Evolutionary conservation across 2,888 invertebrate genomes (phyloP), one percentile per base, ranked within the genome.

Genomic region (Arctia plantaginis): DNA sequence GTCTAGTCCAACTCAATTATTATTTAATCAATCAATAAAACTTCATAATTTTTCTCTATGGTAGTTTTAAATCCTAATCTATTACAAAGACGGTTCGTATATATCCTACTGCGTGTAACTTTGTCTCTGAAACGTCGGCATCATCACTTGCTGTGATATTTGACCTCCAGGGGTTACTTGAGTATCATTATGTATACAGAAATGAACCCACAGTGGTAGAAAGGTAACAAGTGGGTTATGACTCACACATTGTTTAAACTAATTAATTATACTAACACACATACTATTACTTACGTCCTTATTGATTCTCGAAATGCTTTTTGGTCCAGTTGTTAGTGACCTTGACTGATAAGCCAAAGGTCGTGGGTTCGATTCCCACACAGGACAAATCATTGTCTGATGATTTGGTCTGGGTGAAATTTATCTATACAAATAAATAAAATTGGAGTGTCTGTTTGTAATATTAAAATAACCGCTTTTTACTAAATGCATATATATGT

Each of bases 101-200:
- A 62, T 65, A 6, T 68, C 66, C 66, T 70, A 65, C 80, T 83
- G 75, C 30, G 15, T 0, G 8, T 23, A 6, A 47, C 76, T 69
- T 39, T 80, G 76, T 8, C 74, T 18, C 23, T 51, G 1, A 39
- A 6, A 39, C 33, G 71, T 74, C 83, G 84, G 84, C 18, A 85
- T 86, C 85, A 83, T 82, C 84, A 82, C 79, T 79, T 77, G 81
- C 69, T 77, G 78, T 86, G 88, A 88, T 87, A 88, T 85, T 73
- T 80, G 87, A 88, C 84, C 81, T 84, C 76, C 70, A 70, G 64
- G 47, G 39, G 69, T 41, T 64, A 62, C 71, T 71, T 69, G 41
- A 79, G 80, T 59, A 62, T 62, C 70, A 70, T 70, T n/a, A 44
- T 39, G 30, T 70, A 70, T 62, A 70, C 23, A 62, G 70, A 70